Percentiles rank a stretch among this genome's conserved stretches.
phyloP scores from a whole-genome alignment of 2,113 vertebrate genomes.

The Carlito syrichta region DNA sequence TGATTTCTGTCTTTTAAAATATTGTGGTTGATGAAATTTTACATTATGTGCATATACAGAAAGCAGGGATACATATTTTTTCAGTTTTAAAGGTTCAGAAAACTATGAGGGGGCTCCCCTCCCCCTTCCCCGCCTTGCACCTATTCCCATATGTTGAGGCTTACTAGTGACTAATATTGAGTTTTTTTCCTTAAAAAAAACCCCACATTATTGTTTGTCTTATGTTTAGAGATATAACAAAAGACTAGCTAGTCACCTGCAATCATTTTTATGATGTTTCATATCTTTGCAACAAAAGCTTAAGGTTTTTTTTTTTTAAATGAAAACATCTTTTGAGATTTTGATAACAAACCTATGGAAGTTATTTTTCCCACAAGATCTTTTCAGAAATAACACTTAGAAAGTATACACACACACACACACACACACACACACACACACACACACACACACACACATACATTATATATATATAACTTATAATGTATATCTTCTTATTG shows the following conservation, averaged over 20 bases:
- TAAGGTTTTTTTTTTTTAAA: constrained; percentile 46
- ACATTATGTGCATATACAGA: constrained; percentile 78
- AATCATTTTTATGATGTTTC: constrained; percentile 68
- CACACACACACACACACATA: background rate
- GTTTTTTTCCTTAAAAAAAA: constrained; percentile 34
- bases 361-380: constrained; percentile 51
- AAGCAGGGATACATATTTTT: constrained; percentile 68
- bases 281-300: constrained; percentile 70
- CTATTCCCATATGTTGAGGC: constrained; percentile 67
- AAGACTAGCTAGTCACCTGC: constrained; percentile 71
- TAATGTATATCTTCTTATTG: constrained; percentile 39
- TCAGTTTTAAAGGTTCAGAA: constrained; percentile 63
- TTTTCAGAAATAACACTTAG: constrained; percentile 47
- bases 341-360: constrained; percentile 58
- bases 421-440: background rate
- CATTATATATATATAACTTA: background rate
- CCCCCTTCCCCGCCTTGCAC: constrained; percentile 1
- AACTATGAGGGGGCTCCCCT: constrained; percentile 43
- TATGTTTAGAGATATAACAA: constrained; percentile 72
- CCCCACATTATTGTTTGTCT: constrained; percentile 72
- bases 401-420: background rate
- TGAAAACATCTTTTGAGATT: constrained; percentile 68
- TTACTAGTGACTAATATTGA: constrained; percentile 71
- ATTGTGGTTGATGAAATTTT: constrained; percentile 84
- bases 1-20: constrained; percentile 83